These are phyloP conservation scores for Acanthoscelides obtectus DNA, from an alignment of 2,888 invertebrate species.

Conservation along the genomic window DNA sequence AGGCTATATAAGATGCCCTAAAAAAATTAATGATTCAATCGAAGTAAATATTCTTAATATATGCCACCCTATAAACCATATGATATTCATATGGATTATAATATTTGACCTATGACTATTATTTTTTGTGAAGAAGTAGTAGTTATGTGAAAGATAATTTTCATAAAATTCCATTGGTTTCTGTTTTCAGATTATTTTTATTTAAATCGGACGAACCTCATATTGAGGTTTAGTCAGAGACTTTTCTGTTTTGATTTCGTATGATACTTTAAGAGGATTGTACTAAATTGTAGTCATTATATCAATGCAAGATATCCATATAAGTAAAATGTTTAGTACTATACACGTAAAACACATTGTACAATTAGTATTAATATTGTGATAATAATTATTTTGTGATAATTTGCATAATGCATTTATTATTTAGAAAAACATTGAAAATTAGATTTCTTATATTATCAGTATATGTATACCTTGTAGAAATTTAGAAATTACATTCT, in stretches of 20 bases:
- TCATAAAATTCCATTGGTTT: slow-evolving; percentile 12
- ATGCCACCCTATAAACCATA: neutral
- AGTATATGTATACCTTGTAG: neutral
- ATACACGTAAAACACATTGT: slow-evolving; percentile 15
- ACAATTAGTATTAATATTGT: slow-evolving; percentile 26
- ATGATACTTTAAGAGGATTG: neutral
- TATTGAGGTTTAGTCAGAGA: slow-evolving; percentile 33
- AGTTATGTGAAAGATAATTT: slow-evolving; percentile 13
- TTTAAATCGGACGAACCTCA: slow-evolving; percentile 29
- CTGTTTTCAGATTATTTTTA: neutral
- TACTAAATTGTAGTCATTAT: slow-evolving; percentile 6
- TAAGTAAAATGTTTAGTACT: slow-evolving; percentile 19
- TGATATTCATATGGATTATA: neutral
- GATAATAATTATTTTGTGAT: slow-evolving; percentile 24
- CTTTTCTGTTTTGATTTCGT: neutral
- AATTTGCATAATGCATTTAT: slow-evolving; percentile 18
- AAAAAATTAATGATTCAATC: slow-evolving; percentile 1
- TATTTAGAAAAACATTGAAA: slow-evolving; percentile 11
- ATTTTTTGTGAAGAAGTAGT: slow-evolving; percentile 4
- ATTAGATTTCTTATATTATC: neutral
- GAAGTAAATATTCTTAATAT: slow-evolving; percentile 2
- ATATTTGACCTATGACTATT: neutral
- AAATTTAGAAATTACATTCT: neutral
- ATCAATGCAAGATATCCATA: slow-evolving; percentile 32
- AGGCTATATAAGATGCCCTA: too few species aligned